These are phyloP conservation scores for Drosophila setifemur DNA, from an alignment of 1,140 invertebrate species.

Conservation along the genomic window DNA sequence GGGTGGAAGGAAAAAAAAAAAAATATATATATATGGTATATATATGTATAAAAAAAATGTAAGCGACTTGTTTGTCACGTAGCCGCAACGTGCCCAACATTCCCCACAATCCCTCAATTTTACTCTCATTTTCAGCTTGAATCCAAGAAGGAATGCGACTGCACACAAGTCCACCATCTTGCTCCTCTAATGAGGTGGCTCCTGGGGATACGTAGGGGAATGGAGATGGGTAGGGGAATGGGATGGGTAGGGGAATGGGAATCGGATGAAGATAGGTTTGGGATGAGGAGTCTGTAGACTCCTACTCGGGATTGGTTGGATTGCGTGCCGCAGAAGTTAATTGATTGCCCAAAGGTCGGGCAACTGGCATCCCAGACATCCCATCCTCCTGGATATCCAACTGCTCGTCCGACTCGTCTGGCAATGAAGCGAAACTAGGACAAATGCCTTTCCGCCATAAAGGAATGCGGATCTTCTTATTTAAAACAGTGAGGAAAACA, in stretches of 20 bases:
- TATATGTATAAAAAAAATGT: conserved; percentile 11
- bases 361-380: conserved; percentile 22
- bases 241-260: neutral
- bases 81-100: conserved; percentile 47
- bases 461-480: neutral
- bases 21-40: neutral
- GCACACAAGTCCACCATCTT: neutral
- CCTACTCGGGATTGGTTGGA: conserved; percentile 26
- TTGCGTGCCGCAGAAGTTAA: conserved; percentile 40
- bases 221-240: neutral
- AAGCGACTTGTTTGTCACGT: conserved; percentile 53
- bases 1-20: conserved; percentile 25
- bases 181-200: conserved; percentile 46
- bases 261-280: neutral
- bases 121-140: neutral
- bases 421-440: neutral
- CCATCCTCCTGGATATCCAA: neutral
- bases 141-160: no score
- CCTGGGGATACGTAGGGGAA: no score
- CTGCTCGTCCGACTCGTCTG: neutral
- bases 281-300: neutral
- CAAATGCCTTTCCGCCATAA: neutral
- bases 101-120: neutral
- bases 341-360: conserved; percentile 35
- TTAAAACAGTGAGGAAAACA: neutral